Base-by-base conservation (phyloP, 2,888 invertebrate genomes). In the Drosophila prolongata region DNA sequence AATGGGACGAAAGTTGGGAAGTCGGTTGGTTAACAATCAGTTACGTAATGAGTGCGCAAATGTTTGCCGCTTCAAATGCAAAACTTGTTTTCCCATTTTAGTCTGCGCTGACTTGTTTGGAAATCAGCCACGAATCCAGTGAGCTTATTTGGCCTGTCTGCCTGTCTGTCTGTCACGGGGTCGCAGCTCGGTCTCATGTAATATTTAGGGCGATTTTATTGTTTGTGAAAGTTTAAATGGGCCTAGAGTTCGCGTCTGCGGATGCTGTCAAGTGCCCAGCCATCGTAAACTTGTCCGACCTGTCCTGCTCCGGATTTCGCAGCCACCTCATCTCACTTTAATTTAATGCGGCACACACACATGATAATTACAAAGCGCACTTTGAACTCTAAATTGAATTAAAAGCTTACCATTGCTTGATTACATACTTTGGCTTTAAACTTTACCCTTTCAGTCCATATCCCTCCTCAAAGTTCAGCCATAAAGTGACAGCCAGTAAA, bases 151-250 rank as follows among this genome's bases (percentile, higher is more conserved):
- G 61, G 27, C 16, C 62, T 64, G 62, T 16, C 49, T 55, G 49
- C 13, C 61, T 35, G 38, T 27, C 19, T 52, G 57, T 14, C 56
- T 43, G 49, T 43, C 49, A 49, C 60, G 73, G 58, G 61, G 59
- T 74, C 58, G 49, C 44, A 66, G 43, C 62, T 61, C 61, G 62
- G 69, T 64, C 71, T 81, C 64, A 85, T 87, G 62, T 76, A 82
- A 83, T 72, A 85, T 85, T 71, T 27, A 85, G 50, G 43, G 60
- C 58, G 77, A 79, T 76, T 78, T 83, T 78, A 90, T 87, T 89
- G 86, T 78, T 78, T 78, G 71, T 76, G 78, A 85, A 79, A 75
- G 77, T 78, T 75, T 67, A 76, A 81, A 77, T 73, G 77, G 76
- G 70, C 64, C 53, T 59, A 58, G 27, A 54, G 75, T 56, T 76